Evolutionary conservation across 2,888 invertebrate species (phyloP).

Genomic region (Iphiclides podalirius): DNA sequence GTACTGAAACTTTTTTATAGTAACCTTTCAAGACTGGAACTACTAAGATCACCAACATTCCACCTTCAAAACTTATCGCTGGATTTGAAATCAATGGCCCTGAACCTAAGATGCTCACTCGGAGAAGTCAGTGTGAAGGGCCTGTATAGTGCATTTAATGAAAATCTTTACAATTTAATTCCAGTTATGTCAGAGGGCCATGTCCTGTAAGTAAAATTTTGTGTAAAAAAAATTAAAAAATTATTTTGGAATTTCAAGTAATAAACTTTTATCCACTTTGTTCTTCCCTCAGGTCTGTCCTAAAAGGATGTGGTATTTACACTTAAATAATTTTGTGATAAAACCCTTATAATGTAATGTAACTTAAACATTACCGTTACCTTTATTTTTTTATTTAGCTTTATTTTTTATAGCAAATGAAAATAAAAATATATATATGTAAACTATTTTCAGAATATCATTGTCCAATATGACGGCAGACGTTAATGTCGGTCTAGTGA

Average conservation of each 20-base stretch:
- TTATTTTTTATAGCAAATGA: too few species aligned
- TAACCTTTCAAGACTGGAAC: slow-evolving; percentile 61
- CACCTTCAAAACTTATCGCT: slow-evolving; percentile 62
- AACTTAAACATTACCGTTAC: too few species aligned
- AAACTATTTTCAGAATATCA: slow-evolving; percentile 75
- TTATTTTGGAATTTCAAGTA: too few species aligned
- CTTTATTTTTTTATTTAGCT: too few species aligned
- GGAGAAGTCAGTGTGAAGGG: slow-evolving; percentile 71
- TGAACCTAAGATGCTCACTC: slow-evolving; percentile 58
- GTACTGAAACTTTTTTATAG: slow-evolving; percentile 45
- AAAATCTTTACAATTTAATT: slow-evolving; percentile 69
- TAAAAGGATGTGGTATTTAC: background rate
- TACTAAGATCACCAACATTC: slow-evolving; percentile 65
- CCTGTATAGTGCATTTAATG: slow-evolving; percentile 70
- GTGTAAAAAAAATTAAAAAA: background rate
- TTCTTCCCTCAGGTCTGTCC: slow-evolving; percentile 5
- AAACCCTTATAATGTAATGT: too few species aligned
- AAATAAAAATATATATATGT: too few species aligned
- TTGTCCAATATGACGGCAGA: slow-evolving; percentile 76
- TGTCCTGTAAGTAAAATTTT: slow-evolving; percentile 58
- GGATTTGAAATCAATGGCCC: slow-evolving; percentile 66
- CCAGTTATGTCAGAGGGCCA: slow-evolving; percentile 73
- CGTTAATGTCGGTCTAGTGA: slow-evolving; percentile 76
- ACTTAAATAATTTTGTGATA: too few species aligned
- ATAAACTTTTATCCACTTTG: background rate